A percentile compares a stretch with the other conserved stretches of the same genome.
These are phyloP conservation scores for Sminthurinus aureus DNA, from an alignment of 2,888 invertebrate genomes.

Conservation along the genomic window DNA sequence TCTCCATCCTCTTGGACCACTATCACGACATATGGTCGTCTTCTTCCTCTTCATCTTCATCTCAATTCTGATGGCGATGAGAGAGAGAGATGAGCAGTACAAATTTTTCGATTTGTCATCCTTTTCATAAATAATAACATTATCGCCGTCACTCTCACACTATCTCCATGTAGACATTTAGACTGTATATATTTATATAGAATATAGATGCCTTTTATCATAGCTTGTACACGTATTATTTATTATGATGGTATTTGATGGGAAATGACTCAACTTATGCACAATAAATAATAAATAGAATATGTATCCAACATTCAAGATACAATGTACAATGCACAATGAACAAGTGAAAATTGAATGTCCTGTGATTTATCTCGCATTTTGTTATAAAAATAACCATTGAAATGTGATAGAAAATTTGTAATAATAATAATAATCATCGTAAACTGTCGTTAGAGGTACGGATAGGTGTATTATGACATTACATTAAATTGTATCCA, in stretches of 20 bases:
- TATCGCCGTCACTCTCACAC: slow-evolving; percentile 43
- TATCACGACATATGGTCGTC: slow-evolving; percentile 49
- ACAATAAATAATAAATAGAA: no score
- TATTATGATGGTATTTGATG: not conserved
- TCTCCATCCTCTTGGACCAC: slow-evolving; percentile 45
- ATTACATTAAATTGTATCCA: not conserved
- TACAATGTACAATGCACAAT: no score
- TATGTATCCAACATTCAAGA: no score
- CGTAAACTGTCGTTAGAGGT: not conserved
- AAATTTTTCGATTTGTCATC: slow-evolving; percentile 61
- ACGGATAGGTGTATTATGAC: not conserved
- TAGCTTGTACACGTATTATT: no score
- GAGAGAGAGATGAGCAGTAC: slow-evolving; percentile 49
- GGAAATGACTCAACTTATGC: not conserved
- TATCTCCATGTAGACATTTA: no score
- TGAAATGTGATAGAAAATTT: not conserved
- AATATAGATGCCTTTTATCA: no score
- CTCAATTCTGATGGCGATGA: no score
- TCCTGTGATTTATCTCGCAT: not conserved
- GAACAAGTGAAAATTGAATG: not conserved
- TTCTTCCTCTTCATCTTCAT: slow-evolving; percentile 37
- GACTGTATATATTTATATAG: no score
- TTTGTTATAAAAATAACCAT: not conserved
- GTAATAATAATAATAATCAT: not conserved
- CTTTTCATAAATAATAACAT: slow-evolving; percentile 51